Conservation (phyloP, 2,797 vertebrate genomes). For the Argentina silus region DNA sequence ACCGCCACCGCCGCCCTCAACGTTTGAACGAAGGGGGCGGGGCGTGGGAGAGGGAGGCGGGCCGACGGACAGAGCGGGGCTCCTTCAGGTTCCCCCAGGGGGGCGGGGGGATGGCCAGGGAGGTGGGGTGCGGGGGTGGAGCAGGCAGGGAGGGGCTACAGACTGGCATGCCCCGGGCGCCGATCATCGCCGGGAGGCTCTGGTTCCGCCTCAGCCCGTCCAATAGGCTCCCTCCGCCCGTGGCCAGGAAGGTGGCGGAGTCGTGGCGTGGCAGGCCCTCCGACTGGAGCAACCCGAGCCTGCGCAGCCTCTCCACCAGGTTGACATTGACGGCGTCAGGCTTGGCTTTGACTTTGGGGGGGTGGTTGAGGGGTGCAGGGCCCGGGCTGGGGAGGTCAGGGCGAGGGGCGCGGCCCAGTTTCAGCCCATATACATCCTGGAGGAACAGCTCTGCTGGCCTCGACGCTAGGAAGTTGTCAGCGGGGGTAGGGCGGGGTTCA, state of each 20-base stretch:
- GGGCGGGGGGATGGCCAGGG: slow-evolving; percentile 77
- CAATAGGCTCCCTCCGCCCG: slow-evolving; percentile 86
- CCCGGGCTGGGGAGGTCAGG: slow-evolving; percentile 76
- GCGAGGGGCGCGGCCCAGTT: slow-evolving; percentile 72
- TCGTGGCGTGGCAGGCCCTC: slow-evolving; percentile 72
- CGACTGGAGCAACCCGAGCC: slow-evolving; percentile 85
- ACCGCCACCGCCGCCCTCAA: slow-evolving; percentile 36
- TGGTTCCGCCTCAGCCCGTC: slow-evolving; percentile 92
- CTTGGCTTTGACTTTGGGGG: neutral
- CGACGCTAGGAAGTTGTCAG: slow-evolving; percentile 93
- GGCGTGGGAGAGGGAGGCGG: slow-evolving; percentile 55
- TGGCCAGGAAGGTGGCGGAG: slow-evolving; percentile 83
- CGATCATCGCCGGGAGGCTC: slow-evolving; percentile 91
- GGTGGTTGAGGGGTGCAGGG: slow-evolving; percentile 10
- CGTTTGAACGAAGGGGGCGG: slow-evolving; percentile 54
- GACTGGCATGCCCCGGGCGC: slow-evolving; percentile 75
- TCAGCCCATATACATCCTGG: slow-evolving; percentile 91
- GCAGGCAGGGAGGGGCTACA: slow-evolving; percentile 71
- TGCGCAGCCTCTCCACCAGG: slow-evolving; percentile 88
- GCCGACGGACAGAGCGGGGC: slow-evolving; percentile 44
- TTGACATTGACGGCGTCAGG: slow-evolving; percentile 73
- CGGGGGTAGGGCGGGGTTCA: slow-evolving; percentile 73
- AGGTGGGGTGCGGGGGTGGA: slow-evolving; percentile 75
- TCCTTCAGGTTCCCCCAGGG: slow-evolving; percentile 83
- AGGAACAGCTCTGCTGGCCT: slow-evolving; percentile 94